These are phyloP conservation scores for Plecturocebus donacophilus DNA, from an alignment of 2,113 vertebrate genomes.

Conservation along the genomic window DNA sequence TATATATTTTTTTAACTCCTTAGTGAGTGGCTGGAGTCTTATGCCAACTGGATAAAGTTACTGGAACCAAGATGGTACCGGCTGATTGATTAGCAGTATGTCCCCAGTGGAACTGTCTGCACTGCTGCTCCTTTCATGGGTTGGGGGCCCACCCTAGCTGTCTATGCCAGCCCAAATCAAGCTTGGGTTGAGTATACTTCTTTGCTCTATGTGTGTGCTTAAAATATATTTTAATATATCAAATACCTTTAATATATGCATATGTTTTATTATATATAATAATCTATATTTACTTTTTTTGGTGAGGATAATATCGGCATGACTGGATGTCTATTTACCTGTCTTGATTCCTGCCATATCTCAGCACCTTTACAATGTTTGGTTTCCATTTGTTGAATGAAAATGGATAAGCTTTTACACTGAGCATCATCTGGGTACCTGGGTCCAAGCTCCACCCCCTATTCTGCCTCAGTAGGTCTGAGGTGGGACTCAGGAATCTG, in stretches of 20 bases:
- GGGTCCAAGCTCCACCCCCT: rapidly evolving
- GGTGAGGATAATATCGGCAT: neutral
- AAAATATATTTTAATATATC: neutral
- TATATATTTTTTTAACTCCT: neutral
- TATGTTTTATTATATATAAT: neutral
- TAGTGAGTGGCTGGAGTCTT: neutral
- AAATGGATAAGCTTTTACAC: neutral
- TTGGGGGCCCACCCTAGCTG: neutral
- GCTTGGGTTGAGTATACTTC: neutral
- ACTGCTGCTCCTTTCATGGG: neutral
- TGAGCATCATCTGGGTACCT: neutral
- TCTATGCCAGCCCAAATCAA: neutral
- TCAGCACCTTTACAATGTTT: neutral
- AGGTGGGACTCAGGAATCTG: neutral
- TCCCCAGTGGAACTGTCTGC: neutral
- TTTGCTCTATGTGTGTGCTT: neutral
- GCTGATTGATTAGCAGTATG: neutral
- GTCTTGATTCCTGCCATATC: neutral
- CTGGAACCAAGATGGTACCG: neutral
- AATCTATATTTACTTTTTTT: neutral
- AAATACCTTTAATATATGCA: neutral
- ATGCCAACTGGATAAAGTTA: neutral
- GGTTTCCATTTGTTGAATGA: neutral
- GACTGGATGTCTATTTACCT: neutral
- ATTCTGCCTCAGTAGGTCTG: neutral